Evolutionary conservation across 2,113 vertebrate species (phyloP).

Genomic region (Eubucco bourcierii): DNA sequence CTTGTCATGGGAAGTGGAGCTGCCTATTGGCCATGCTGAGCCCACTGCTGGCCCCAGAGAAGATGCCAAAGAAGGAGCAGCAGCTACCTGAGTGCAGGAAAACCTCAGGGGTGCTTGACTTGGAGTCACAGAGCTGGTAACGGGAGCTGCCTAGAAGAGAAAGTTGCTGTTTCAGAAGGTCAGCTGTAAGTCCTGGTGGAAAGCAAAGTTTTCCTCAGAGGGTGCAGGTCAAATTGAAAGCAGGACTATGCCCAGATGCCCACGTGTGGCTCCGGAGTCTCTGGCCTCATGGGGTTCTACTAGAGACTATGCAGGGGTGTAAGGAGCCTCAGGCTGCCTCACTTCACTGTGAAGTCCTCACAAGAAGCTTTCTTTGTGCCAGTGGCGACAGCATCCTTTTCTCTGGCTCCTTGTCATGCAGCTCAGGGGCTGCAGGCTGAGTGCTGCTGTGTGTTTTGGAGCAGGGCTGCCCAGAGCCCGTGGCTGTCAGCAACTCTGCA

Average conservation of each 20-base stretch:
- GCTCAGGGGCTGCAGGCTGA: neutral
- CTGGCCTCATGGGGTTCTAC: neutral
- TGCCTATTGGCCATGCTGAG: neutral
- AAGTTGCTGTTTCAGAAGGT: neutral
- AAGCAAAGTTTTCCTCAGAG: neutral
- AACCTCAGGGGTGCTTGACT: neutral
- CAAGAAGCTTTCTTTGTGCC: fast-evolving
- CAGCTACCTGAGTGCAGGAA: neutral
- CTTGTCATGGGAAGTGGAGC: neutral
- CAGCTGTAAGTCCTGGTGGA: neutral
- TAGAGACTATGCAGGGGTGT: fast-evolving
- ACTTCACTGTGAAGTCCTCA: neutral
- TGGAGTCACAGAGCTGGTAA: neutral
- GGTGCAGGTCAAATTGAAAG: neutral
- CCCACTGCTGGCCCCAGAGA: neutral
- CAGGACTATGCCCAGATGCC: neutral
- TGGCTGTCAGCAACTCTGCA: neutral
- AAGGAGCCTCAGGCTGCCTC: neutral
- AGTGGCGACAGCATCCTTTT: fast-evolving
- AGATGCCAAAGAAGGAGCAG: neutral
- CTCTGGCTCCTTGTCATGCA: fast-evolving
- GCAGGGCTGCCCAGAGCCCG: neutral
- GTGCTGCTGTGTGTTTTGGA: neutral
- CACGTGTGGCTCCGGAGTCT: fast-evolving
- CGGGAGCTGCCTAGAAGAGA: neutral